Percentiles rank a stretch among this genome's conserved stretches.
These are phyloP conservation scores for Sipha maydis DNA, from an alignment of 2,888 invertebrate genomes.

Conservation along the genomic window DNA sequence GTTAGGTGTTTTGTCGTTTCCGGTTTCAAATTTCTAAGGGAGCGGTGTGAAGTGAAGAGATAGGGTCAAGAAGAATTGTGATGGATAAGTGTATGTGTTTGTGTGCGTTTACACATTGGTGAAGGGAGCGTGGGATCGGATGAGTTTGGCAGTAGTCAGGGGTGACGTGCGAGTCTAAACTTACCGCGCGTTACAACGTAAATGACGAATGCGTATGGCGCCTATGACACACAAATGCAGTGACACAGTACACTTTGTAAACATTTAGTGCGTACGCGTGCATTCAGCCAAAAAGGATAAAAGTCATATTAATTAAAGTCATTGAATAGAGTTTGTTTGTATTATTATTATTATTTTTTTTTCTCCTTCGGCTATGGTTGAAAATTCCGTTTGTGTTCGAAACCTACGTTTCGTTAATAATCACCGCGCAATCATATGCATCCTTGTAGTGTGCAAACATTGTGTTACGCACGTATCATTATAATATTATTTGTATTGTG, in stretches of 20 bases:
- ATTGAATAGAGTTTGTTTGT: background rate
- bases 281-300: background rate
- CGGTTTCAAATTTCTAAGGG: constrained; percentile 32
- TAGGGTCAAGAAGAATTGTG: background rate
- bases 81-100: background rate
- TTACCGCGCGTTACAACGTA: background rate
- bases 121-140: background rate
- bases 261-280: background rate
- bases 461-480: background rate
- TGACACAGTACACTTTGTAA: background rate
- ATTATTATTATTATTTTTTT: background rate
- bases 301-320: background rate
- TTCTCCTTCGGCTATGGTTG: background rate
- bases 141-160: background rate
- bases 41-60: background rate
- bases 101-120: background rate
- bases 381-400: background rate
- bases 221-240: background rate
- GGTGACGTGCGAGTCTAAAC: background rate
- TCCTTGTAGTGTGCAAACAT: background rate
- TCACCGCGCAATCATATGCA: background rate
- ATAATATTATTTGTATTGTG: background rate
- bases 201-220: background rate
- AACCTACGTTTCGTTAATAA: background rate
- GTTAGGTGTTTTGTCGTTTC: constrained; percentile 29